Evolutionary conservation across 2,113 vertebrate genomes (phyloP).

Genomic region (Ptilonorhynchus violaceus): DNA sequence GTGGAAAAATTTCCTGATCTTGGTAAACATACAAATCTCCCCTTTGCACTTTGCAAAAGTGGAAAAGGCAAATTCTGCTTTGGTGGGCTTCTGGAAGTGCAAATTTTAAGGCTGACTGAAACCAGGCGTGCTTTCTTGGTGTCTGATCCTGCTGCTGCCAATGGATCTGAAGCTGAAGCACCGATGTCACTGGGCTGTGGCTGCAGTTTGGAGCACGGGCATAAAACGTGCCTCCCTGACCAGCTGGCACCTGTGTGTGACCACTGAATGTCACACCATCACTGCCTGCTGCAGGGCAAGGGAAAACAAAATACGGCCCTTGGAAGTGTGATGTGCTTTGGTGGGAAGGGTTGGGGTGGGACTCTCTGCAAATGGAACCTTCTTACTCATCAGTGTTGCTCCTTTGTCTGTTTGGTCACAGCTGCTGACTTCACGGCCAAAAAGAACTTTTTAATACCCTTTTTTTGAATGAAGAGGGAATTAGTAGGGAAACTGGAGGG

Average conservation of each 20-base stretch:
- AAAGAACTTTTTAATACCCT: background rate
- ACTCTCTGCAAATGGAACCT: background rate
- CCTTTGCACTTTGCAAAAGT: background rate
- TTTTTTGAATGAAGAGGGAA: background rate
- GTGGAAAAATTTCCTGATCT: background rate
- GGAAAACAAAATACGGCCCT: background rate
- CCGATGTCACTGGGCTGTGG: background rate
- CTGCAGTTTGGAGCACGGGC: background rate
- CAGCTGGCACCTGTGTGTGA: background rate
- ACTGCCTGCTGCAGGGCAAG: background rate
- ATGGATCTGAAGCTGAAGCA: background rate
- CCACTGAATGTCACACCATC: background rate
- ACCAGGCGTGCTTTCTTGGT: background rate
- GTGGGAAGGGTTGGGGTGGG: too few species aligned
- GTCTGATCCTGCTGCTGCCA: background rate
- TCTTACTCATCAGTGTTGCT: background rate
- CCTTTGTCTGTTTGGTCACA: background rate
- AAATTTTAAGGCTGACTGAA: background rate
- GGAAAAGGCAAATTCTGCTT: background rate
- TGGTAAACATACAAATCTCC: background rate
- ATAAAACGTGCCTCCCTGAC: background rate
- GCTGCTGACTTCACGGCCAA: background rate
- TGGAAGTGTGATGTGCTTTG: background rate
- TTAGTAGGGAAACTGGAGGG: background rate
- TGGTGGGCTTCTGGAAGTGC: background rate